Base-by-base conservation (phyloP, 1,140 invertebrate species). In the Phymorhynchus buccinoides region DNA sequence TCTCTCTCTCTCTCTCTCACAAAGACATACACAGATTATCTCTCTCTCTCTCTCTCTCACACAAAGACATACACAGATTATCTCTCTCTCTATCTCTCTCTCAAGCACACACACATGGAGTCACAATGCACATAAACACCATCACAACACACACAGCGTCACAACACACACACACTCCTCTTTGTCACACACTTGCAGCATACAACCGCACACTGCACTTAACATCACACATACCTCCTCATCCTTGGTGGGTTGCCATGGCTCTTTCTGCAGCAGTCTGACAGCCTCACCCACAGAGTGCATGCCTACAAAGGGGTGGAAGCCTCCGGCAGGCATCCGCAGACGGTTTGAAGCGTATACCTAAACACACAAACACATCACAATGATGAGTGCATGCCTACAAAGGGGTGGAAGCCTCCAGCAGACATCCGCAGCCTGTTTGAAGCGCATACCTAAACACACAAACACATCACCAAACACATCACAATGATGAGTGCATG, bases 331-430 rank as follows among this genome's bases (percentile, higher is more conserved):
- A 41, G 86, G 68, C 12, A 84, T 78, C 6, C 79, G 37, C 22
- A 87, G 42, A 35, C 83, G 87, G 77, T 83, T 85, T 18, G 83
- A 83, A n/a, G 18, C 44, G 66, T 85, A 85, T 1, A 88, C 68
- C 87, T 88, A 52, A 12, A 80, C 68, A 39, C 37, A 32, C 9
- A 0, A 77, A 4, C 14, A 32, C n/a, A n/a, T n/a, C n/a, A n/a
- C n/a, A n/a, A n/a, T n/a, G n/a, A n/a, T n/a, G 90, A 91, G 80
- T 91, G 91, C 30, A 90, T 80, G 32, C 89, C 88, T 22, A 91
- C 84, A 82, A 84, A 85, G 0, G 91, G 88, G 84, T 88, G 88
- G 73, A 88, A 90, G 14, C 87, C 88, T 30, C 81, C 84, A 22
- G 86, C 73, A 41, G 86, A 52, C 12, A 84, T 78, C 44, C 12